Percentiles rank a stretch among this genome's conserved stretches.
Conservation (phyloP, 2,797 vertebrate genomes). For the Sebastes wilsoni region DNA sequence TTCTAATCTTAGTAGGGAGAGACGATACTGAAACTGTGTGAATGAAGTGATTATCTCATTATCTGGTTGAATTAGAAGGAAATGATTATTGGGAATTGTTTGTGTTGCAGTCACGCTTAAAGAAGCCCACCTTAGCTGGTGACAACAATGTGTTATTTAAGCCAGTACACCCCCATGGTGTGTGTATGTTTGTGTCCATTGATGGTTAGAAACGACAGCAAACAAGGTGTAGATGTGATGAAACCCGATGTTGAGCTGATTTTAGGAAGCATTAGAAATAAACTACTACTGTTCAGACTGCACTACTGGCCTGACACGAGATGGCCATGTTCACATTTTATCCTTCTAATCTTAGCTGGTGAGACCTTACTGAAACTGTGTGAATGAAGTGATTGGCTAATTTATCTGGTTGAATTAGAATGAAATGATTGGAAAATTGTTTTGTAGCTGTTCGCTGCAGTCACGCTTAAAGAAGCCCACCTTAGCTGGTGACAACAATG, state of each 20-base stretch:
- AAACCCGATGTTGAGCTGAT: neutral
- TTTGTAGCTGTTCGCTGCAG: neutral
- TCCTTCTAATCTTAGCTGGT: neutral
- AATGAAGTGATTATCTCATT: neutral
- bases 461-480: slow-evolving; percentile 1
- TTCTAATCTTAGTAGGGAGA: neutral
- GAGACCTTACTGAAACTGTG: neutral
- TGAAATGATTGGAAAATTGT: neutral
- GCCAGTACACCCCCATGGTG: neutral
- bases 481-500: slow-evolving; percentile 10
- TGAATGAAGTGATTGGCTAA: neutral
- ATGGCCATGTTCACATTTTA: slow-evolving; percentile 42
- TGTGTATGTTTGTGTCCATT: neutral
- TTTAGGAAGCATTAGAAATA: neutral
- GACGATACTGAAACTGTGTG: neutral
- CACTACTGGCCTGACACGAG: slow-evolving; percentile 14
- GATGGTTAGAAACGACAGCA: slow-evolving; percentile 1
- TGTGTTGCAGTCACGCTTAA: neutral
- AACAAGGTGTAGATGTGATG: neutral
- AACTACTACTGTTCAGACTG: neutral
- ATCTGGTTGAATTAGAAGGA: neutral
- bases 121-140: slow-evolving; percentile 10
- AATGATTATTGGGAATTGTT: neutral
- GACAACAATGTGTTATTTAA: slow-evolving; percentile 21
- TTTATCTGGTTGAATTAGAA: neutral